Base-by-base conservation (phyloP, 23 tunicate species). In the Ascidia mentula region DNA sequence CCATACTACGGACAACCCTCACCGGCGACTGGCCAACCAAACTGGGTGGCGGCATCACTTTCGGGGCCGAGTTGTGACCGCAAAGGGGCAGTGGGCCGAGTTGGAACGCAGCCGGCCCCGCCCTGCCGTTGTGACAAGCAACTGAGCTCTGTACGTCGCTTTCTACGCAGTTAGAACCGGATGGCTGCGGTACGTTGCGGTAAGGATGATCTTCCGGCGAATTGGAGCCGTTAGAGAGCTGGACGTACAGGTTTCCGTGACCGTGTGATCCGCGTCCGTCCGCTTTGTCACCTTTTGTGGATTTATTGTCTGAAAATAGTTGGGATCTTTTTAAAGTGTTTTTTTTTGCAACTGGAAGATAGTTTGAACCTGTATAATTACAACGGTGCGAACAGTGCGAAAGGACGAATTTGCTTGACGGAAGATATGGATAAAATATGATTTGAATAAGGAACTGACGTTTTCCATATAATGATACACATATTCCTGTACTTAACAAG, bases 221-320 rank as follows among this genome's bases (percentile, higher is more conserved):
- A 28, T 53, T 53, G 4, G 65, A 20, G 2, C 65, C 65, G 13
- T 53, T 53, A 1, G 65, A 5, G 13, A 85, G 32, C 40, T 69
- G 78, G 18, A 85, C 89, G 34, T 85, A 85, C 0, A 77, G 45
- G 34, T 85, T 85, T 9, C 82, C 89, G 18, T n/a, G 65, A 9
- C 2, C 2, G 13, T 53, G 65, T 3, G 28, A 20, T 26, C 24
- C 24, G 65, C 65, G 65, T 9, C 12, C 7, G 22, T 53, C 65
- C 34, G 7, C 76, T 37, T 38, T 76, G 42, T 37, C 76, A 76
- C 80, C 45, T 73, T 35, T 82, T 72, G 34, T 73, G 28, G 72
- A 17, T 46, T 26, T 73, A 6, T n/a, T n/a, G n/a, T 53, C 65
- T 53, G 65, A 6, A 9, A 53, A 28, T 53, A 53, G 13, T 9